Evolutionary conservation across 2,113 vertebrate species (phyloP), one percentile per base, ranked within the genome.

Genomic region (Oxygymnocypris stewartii): DNA sequence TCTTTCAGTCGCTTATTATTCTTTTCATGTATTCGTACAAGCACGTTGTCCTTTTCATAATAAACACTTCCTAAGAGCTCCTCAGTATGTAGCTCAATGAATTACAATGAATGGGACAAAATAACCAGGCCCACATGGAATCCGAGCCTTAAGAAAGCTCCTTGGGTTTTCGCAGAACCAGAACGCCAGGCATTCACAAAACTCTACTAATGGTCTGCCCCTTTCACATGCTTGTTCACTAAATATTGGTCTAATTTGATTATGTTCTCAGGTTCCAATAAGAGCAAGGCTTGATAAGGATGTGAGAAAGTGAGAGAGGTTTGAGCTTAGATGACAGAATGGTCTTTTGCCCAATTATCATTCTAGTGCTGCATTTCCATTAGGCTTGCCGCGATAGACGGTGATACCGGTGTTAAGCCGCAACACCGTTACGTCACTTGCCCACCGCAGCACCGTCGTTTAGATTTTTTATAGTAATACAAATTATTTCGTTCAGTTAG

Each of bases 11-110:
- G 16, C 4, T 37, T 40, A 61, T 35, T 61, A 79, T 42, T 79
- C 78, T 35, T 59, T 79, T 61, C 51, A 79, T 59, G 31, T 40
- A 40, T 79, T 37, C 31, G 16, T 28, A 59, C 61, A 40, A 79
- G 76, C 28, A 13, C 20, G 28, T 79, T 18, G 76, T 57, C 25
- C 76, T 79, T 78, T 54, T 54, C 16, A 13, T 54, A 37, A 78
- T 35, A 57, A 1, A 16, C 47, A 20, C 8, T 54, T 78, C 16
- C 25, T 54, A 54, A 78, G 76, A 54, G 44, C 7, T 35, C 76
- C 47, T 57, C 28, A 35, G 49, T 20, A 57, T 23, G 25, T 16
- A 11, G 76, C 49, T 31, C 14, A 23, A 35, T n/a, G 25, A 65
- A 65, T 47, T 76, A 47, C 73, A 47, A 76, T 47, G 23, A 25